phyloP scores from a whole-genome alignment of 37 sponge, comb jelly and placozoan species.

The Amphimedon queenslandica region DNA sequence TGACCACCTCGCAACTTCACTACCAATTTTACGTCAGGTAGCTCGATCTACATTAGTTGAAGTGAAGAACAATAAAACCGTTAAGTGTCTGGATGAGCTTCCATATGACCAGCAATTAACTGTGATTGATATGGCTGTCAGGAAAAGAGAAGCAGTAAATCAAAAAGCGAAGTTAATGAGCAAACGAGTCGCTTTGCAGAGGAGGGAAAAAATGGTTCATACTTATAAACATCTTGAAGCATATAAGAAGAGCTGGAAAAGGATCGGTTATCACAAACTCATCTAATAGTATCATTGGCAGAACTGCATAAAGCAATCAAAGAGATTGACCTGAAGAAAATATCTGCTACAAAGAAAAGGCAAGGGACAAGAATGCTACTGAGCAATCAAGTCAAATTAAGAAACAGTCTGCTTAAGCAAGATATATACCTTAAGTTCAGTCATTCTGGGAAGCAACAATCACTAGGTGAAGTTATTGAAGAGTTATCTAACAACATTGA shows the following conservation, averaged over 20 bases:
- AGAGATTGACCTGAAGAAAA: background rate
- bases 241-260: background rate
- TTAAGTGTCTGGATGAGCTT: slow-evolving; percentile 18
- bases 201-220: slow-evolving; percentile 4
- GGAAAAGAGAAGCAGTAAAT: slow-evolving; percentile 2
- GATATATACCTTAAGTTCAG: slow-evolving; percentile 26
- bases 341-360: slow-evolving; percentile 3
- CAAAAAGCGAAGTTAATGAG: background rate
- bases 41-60: slow-evolving; percentile 23
- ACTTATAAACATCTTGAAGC: slow-evolving; percentile 12
- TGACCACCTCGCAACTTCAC: slow-evolving; percentile 17
- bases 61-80: slow-evolving; percentile 25
- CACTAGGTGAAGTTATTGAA: slow-evolving; percentile 29
- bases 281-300: slow-evolving; percentile 11
- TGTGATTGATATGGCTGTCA: background rate
- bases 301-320: slow-evolving; percentile 14
- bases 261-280: slow-evolving; percentile 15
- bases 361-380: background rate
- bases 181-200: background rate
- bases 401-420: slow-evolving; percentile 22
- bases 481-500: slow-evolving; percentile 2
- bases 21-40: slow-evolving; percentile 27
- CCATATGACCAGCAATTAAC: slow-evolving; percentile 3
- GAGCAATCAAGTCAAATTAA: slow-evolving; percentile 25
- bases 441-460: slow-evolving; percentile 10